Evolutionary conservation across 2,797 vertebrate genomes (phyloP).

Genomic region (Onychomys arenicola): DNA sequence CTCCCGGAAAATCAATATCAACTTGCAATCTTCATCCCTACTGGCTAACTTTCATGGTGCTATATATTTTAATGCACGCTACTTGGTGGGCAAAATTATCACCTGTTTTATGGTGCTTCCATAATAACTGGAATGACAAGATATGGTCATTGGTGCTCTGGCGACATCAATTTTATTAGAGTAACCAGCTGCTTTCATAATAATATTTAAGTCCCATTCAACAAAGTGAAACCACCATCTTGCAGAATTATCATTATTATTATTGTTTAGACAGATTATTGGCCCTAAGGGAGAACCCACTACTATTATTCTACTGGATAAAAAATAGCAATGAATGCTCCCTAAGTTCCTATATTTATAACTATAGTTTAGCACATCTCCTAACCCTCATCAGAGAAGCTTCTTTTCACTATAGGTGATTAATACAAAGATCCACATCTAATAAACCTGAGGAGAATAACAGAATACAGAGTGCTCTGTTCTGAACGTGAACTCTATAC

Average conservation of each 20-base stretch:
- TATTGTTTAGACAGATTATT: neutral
- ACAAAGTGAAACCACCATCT: neutral
- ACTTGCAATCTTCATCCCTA: neutral
- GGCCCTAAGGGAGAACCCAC: neutral
- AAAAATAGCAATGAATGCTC: too few species aligned
- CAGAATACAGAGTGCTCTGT: neutral
- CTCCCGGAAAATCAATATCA: neutral
- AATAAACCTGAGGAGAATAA: neutral
- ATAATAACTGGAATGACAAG: neutral
- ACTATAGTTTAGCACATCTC: neutral
- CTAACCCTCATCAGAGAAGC: neutral
- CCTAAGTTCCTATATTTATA: neutral
- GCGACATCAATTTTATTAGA: neutral
- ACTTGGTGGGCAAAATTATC: neutral
- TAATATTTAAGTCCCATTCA: neutral
- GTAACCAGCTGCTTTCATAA: neutral
- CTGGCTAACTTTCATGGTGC: neutral
- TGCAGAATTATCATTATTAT: neutral
- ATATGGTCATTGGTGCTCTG: neutral
- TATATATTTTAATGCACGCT: neutral
- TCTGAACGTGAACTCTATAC: neutral
- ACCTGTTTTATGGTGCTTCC: neutral
- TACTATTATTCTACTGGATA: neutral
- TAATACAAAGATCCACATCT: too few species aligned
- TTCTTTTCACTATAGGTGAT: neutral